Percentiles rank a stretch among this genome's conserved stretches.
These are phyloP conservation scores for Asobara japonica DNA, from an alignment of 1,140 invertebrate species.

Conservation along the genomic window DNA sequence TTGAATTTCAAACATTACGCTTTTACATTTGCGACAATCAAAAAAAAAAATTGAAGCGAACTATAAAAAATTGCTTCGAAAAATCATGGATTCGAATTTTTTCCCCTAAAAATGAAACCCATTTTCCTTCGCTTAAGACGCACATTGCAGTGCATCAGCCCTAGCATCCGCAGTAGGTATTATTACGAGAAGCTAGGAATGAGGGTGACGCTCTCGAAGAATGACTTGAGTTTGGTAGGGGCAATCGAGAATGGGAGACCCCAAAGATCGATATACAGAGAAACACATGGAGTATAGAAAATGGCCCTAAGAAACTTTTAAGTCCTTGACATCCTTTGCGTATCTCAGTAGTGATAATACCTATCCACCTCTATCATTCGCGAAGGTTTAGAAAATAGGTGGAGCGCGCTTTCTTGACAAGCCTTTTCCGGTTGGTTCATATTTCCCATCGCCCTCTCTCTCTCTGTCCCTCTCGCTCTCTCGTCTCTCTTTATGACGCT, in stretches of 20 bases:
- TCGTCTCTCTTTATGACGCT: not conserved
- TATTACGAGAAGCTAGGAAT: not conserved
- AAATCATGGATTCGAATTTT: too few species aligned
- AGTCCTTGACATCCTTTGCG: conserved; percentile 3
- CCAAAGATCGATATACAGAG: not conserved
- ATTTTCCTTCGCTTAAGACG: not conserved
- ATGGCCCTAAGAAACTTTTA: not conserved
- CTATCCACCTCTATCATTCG: not conserved
- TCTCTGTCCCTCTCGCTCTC: not conserved
- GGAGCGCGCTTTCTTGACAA: not conserved
- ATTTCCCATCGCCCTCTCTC: not conserved
- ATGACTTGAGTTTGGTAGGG: not conserved
- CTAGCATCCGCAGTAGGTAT: not conserved
- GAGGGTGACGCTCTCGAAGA: not conserved
- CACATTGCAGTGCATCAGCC: not conserved
- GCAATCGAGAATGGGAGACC: not conserved
- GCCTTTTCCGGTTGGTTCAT: not conserved
- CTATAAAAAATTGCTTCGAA: too few species aligned
- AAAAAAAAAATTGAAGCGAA: too few species aligned
- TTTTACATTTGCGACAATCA: too few species aligned
- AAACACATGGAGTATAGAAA: not conserved
- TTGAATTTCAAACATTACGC: too few species aligned
- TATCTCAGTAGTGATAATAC: not conserved
- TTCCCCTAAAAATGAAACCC: too few species aligned
- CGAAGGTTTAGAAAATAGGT: too few species aligned